Conservation (phyloP, 2,113 vertebrate species). For the Vimba vimba region DNA sequence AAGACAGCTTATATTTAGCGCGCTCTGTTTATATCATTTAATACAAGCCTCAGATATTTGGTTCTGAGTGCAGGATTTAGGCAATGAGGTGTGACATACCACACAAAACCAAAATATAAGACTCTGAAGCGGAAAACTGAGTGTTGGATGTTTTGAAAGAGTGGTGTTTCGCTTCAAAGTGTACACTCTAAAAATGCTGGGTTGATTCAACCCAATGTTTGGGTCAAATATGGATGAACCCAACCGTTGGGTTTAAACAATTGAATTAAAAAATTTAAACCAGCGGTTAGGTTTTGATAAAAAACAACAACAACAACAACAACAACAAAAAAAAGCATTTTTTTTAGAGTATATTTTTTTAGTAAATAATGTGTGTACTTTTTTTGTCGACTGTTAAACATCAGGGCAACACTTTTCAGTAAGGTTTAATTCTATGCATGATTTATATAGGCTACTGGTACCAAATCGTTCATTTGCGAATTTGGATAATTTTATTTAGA, state of each 20-base stretch:
- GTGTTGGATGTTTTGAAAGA: background rate
- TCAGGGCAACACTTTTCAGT: background rate
- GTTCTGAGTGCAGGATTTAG: constrained; percentile 1
- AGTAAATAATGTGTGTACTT: background rate
- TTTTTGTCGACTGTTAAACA: background rate
- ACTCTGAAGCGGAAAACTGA: background rate
- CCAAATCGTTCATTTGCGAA: background rate
- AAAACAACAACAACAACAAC: too few relatives aligned
- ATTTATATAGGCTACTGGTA: background rate
- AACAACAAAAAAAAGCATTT: too few relatives aligned
- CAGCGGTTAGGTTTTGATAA: too few relatives aligned
- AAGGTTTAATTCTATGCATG: background rate
- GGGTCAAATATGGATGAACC: too few relatives aligned
- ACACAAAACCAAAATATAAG: background rate
- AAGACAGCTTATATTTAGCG: constrained; percentile 22
- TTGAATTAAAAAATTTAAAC: too few relatives aligned
- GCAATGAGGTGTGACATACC: background rate
- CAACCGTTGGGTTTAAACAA: too few relatives aligned
- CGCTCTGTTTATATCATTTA: background rate
- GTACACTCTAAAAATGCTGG: too few relatives aligned
- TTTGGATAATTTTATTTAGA: background rate
- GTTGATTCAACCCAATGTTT: too few relatives aligned
- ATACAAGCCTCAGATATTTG: background rate
- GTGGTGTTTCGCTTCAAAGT: background rate
- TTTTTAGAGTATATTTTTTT: background rate